These are phyloP conservation scores for Pseudopipra pipra DNA, from an alignment of 2,113 vertebrate genomes.

Conservation along the genomic window DNA sequence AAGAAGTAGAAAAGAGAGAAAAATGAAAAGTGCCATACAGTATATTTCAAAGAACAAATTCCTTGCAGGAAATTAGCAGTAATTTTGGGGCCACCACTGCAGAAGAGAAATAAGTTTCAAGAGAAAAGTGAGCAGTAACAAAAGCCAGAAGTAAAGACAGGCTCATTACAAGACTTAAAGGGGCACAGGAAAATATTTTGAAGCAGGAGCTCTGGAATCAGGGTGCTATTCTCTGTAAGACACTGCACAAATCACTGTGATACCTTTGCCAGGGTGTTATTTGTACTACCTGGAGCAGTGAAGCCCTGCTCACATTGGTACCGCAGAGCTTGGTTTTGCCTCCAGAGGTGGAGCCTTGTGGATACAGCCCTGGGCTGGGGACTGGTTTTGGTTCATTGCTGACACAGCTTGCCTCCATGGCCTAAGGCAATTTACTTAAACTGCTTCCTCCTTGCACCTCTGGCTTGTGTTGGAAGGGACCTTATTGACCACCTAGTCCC, in stretches of 20 bases:
- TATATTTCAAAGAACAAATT: constrained; percentile 67
- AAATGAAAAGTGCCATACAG: constrained; percentile 38
- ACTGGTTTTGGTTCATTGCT: neutral
- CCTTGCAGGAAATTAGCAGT: constrained; percentile 69
- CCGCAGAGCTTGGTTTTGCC: neutral
- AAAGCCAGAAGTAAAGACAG: neutral
- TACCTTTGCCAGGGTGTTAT: accelerated
- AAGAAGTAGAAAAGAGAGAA: neutral
- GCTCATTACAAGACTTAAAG: neutral
- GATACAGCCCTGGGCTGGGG: neutral
- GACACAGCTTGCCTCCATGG: neutral
- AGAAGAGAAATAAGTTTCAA: constrained; percentile 62
- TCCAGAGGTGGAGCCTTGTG: neutral
- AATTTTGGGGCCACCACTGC: constrained; percentile 50
- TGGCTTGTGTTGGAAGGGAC: neutral
- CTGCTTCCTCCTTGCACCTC: neutral
- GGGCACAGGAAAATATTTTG: neutral
- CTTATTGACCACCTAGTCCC: too few relatives aligned
- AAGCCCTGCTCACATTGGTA: accelerated
- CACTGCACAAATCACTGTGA: neutral
- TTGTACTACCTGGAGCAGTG: neutral
- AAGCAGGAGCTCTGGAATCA: neutral
- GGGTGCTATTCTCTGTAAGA: neutral
- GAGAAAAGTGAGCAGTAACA: constrained; percentile 26
- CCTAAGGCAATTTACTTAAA: neutral